Conservation (phyloP, 2,888 invertebrate genomes). For the Saturnia japonica region DNA sequence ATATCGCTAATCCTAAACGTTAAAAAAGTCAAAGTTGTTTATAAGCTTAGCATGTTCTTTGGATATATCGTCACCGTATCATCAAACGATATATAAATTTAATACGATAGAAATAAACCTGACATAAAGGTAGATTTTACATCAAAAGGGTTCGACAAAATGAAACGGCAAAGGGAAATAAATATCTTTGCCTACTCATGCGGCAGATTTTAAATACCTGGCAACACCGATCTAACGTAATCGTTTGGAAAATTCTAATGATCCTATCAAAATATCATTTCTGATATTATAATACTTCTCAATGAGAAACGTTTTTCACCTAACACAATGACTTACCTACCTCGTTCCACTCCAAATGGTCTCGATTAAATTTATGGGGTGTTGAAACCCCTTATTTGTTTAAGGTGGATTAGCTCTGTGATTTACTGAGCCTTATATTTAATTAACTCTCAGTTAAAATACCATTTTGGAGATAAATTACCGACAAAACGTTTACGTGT, state of each 20-base stretch:
- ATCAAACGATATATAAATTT: background rate
- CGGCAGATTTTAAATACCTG: constrained; percentile 7
- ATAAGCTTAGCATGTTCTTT: no score
- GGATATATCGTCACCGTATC: background rate
- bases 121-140: background rate
- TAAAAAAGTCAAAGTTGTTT: no score
- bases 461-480: constrained; percentile 8
- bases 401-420: constrained; percentile 36
- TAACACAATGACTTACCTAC: background rate
- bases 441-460: constrained; percentile 34
- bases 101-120: background rate
- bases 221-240: constrained; percentile 9
- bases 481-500: background rate
- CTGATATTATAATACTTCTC: background rate
- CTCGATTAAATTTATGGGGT: constrained; percentile 35
- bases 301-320: background rate
- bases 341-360: constrained; percentile 31
- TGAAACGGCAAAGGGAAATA: background rate
- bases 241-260: constrained; percentile 14
- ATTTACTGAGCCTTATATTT: constrained; percentile 41
- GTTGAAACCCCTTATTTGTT: constrained; percentile 46
- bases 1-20: no score
- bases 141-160: background rate
- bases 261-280: constrained; percentile 1
- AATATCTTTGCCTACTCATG: background rate